Base-by-base conservation (phyloP, 2,888 invertebrate genomes). In the Drosophila maculinotata region DNA sequence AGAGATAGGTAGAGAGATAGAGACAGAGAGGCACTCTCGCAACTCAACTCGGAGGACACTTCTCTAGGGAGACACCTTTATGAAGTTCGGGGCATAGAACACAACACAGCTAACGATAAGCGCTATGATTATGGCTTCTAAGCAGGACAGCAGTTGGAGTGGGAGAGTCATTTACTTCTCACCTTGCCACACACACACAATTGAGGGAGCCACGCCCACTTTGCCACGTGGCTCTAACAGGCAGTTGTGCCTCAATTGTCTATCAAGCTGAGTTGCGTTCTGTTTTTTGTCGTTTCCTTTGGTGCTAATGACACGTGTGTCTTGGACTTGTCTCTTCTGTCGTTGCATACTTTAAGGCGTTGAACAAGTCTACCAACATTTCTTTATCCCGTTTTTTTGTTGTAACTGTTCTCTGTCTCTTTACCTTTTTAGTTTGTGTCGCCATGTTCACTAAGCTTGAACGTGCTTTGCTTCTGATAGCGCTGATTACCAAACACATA, bases 391-490 rank as follows among this genome's bases (percentile, higher is more conserved):
- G 56, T 53, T 65, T 38, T 35, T 56, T 38, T 20, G 25, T 31
- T 36, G 47, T 56, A 8, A 20, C 30, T 42, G 20, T 8, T 42
- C 33, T 4, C 2, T 38, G 10, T 15, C 14, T 25, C 31, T 38
- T 41, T 57, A 48, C 12, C 45, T 33, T 42, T 59, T 36, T 14
- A 38, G 59, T 58, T 67, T 51, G 38, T 68, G 68, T 70, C 60
- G 36, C 14, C 60, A 36, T 65, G 47, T 51, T 56, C 62, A 35
- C 35, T 41, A 64, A 75, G 71, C 79, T 66, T 53, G 66, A 71
- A 77, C 77, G 75, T 77, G 77, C 75, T 75, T 71, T 68, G 77
- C 68, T 60, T 75, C 69, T 75, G 79, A 77, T 75, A 68, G 75
- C 76, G 79, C 79, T 78, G 77, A 78, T 77, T 78, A 75, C 59